These are phyloP conservation scores for Melanotaenia parkinsoni DNA, from an alignment of 2,797 vertebrate species.

Conservation along the genomic window DNA sequence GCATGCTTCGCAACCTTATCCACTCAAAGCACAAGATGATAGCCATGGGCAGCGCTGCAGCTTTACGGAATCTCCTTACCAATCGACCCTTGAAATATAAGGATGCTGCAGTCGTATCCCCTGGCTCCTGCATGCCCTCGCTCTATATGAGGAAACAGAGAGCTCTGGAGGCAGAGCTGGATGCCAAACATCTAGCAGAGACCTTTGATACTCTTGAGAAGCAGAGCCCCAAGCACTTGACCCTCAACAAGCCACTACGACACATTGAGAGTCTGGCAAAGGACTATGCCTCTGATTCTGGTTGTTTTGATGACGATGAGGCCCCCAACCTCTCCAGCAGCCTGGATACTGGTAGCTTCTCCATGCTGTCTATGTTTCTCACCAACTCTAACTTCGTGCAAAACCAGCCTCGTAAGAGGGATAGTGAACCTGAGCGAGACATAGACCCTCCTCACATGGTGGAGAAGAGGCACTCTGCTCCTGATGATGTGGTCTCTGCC, in stretches of 20 bases:
- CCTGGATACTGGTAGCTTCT: conserved; percentile 90
- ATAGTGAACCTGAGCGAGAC: conserved; percentile 87
- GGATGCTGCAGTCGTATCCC: conserved; percentile 89
- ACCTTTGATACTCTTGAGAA: conserved; percentile 94
- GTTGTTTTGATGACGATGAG: conserved; percentile 96
- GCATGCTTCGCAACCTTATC: conserved; percentile 98
- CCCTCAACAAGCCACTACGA: conserved; percentile 87
- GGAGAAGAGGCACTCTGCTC: conserved; percentile 74
- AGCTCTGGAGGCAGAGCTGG: conserved; percentile 95
- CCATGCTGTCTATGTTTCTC: conserved; percentile 93
- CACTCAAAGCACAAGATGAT: conserved; percentile 99
- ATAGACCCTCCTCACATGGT: conserved; percentile 63
- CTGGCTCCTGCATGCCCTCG: conserved; percentile 93
- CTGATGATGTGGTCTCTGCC: conserved; percentile 85
- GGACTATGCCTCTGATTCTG: conserved; percentile 97
- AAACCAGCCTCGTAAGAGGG: conserved; percentile 86
- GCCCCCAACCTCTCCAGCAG: conserved; percentile 90
- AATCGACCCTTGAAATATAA: conserved; percentile 95
- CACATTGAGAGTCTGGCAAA: conserved; percentile 94
- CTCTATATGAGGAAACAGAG: conserved; percentile 98
- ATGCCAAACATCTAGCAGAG: conserved; percentile 92
- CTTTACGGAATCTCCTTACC: conserved; percentile 94
- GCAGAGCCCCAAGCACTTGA: conserved; percentile 87
- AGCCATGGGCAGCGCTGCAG: conserved; percentile 97
- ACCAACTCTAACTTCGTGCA: conserved; percentile 91